Evolutionary conservation across 2,797 vertebrate species (phyloP), one percentile per base, ranked within the genome.

Genomic region (Adrianichthys oophorus): DNA sequence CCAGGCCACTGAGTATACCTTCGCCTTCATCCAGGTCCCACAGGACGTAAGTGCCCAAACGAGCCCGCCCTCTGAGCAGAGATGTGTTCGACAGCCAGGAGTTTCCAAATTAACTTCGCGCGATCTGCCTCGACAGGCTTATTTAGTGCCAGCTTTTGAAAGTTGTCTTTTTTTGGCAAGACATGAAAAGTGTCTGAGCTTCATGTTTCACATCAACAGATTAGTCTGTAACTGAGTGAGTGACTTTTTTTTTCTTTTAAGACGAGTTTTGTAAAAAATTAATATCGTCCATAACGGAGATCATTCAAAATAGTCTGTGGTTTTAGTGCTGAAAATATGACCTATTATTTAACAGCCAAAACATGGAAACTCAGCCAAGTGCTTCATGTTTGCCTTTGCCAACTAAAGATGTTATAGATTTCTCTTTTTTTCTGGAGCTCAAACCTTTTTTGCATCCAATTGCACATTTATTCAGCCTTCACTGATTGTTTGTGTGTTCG

Each of bases 11-110:
- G 96, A 98, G 87, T 95, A 98, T 53, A 62, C 88, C 68, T 96
- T 98, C 2, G 96, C 95, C 87, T 98, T 92, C 91, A 95, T 98
- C 89, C 95, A 94, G 84, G 93, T 97, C 85, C 95, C 96, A 12
- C 94, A 95, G 70, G 97, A 98, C 13, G 97, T 98, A 85, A 97
- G 96, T 95, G 46, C 8, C 18, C 57, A 7, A 12, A 46, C 16
- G 12, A 56, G 57, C 60, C 41, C 29, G 4, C 23, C 16, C 52
- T 4, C n/a, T n/a, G 52, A 49, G 50, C 18, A 0, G 53, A 81
- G 57, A 78, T 48, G 51, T 54, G 64, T 56, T 71, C 65, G 15
- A 37, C 67, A 24, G 67, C 60, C 17, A 49, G 66, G 54, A 65
- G 56, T 49, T 40, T 69, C 42, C 48, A 48, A 77, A 72, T 80